Evolutionary conservation across 2,797 vertebrate genomes (phyloP).

Genomic region (Microcaecilia unicolor): DNA sequence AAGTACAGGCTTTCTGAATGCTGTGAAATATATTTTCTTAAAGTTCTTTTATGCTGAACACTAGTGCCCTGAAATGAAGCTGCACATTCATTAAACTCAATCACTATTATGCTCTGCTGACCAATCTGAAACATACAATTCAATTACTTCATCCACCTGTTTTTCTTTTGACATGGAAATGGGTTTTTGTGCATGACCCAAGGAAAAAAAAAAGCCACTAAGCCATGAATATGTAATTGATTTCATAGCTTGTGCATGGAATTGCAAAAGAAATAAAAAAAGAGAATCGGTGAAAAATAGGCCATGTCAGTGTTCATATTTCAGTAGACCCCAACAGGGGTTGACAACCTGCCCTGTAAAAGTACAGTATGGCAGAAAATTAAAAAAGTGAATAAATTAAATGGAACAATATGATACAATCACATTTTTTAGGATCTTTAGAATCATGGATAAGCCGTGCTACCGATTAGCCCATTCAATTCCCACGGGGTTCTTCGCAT

Average conservation of each 20-base stretch:
- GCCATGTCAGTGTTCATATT: constrained; percentile 20
- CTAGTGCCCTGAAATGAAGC: not conserved
- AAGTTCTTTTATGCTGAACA: too few relatives aligned
- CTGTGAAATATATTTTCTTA: too few relatives aligned
- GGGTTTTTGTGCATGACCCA: not conserved
- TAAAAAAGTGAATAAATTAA: not conserved
- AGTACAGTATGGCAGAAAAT: not conserved
- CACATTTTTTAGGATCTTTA: too few relatives aligned
- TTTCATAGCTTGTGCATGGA: not conserved
- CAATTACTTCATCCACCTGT: not conserved
- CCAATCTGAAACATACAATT: not conserved
- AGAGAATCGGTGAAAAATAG: not conserved
- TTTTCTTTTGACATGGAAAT: not conserved
- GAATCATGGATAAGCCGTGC: too few relatives aligned
- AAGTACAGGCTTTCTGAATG: too few relatives aligned
- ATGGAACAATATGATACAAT: not conserved
- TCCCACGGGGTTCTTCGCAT: too few relatives aligned
- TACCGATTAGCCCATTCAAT: too few relatives aligned
- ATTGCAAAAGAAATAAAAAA: too few relatives aligned
- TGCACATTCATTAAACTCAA: constrained; percentile 1
- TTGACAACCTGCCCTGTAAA: too few relatives aligned
- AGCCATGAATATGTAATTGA: not conserved
- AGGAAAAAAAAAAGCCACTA: not conserved
- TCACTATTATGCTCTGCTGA: not conserved
- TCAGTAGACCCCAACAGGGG: constrained; percentile 6